These are phyloP conservation scores for Heliangelus exortis DNA, from an alignment of 2,797 vertebrate genomes.

Conservation along the genomic window DNA sequence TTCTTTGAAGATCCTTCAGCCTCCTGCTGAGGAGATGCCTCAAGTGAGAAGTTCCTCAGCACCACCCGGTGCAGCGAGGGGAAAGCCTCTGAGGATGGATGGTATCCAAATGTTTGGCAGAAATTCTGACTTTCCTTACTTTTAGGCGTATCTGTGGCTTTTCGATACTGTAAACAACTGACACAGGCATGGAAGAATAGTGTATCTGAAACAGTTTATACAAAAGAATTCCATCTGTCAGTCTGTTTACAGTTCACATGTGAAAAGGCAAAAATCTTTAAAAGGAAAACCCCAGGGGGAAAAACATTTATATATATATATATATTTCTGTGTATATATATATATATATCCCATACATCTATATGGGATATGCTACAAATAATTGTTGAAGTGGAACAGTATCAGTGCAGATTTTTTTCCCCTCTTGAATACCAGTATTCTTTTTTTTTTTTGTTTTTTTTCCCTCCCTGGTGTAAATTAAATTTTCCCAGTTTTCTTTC, in stretches of 20 bases:
- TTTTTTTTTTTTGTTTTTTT: background rate
- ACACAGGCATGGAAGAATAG: conserved; percentile 74
- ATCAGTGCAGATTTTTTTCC: background rate
- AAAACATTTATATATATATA: conserved; percentile 21
- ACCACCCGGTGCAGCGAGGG: conserved; percentile 48
- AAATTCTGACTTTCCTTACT: conserved; percentile 75
- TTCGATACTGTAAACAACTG: conserved; percentile 80
- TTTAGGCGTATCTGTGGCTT: conserved; percentile 78
- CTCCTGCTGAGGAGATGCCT: conserved; percentile 43
- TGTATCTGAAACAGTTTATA: conserved; percentile 80
- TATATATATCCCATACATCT: background rate
- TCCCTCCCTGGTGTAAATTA: conserved; percentile 45
- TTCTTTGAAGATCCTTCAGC: conserved; percentile 37
- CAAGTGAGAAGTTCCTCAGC: conserved; percentile 65
- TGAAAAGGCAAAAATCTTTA: conserved; percentile 77
- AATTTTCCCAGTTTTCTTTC: conserved; percentile 67
- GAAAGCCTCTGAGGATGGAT: conserved; percentile 64
- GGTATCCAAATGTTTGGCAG: conserved; percentile 79
- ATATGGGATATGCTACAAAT: conserved; percentile 46
- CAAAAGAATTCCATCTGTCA: conserved; percentile 80
- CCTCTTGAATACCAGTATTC: background rate
- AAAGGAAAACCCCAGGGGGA: conserved; percentile 51
- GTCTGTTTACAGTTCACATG: conserved; percentile 80
- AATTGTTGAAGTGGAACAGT: conserved; percentile 54
- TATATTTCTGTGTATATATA: background rate